These are phyloP conservation scores for Triplophysa bombifrons DNA, from an alignment of 2,797 vertebrate genomes.

Conservation along the genomic window DNA sequence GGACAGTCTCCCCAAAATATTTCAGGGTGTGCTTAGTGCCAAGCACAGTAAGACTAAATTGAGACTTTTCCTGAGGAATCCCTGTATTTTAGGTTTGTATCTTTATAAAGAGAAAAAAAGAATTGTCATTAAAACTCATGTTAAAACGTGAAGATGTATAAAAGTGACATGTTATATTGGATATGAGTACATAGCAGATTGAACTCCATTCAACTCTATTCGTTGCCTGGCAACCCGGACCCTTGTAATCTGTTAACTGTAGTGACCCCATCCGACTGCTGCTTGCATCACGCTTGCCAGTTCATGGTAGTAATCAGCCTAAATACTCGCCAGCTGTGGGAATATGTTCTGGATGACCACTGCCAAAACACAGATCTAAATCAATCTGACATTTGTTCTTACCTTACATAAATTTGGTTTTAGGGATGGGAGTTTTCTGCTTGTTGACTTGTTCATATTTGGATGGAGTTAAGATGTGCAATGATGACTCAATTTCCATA, in stretches of 20 bases:
- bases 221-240: slow-evolving; percentile 42
- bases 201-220: slow-evolving; percentile 46
- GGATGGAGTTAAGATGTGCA: background rate
- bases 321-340: slow-evolving; percentile 42
- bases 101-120: too few relatives aligned
- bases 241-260: slow-evolving; percentile 51
- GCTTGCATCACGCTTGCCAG: slow-evolving; percentile 35
- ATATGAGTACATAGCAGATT: background rate
- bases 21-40: too few relatives aligned
- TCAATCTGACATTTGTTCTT: slow-evolving; percentile 55
- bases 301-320: slow-evolving; percentile 49
- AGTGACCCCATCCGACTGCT: slow-evolving; percentile 31
- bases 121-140: too few relatives aligned
- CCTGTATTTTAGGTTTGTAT: too few relatives aligned
- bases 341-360: slow-evolving; percentile 32
- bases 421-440: background rate
- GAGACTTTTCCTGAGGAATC: too few relatives aligned
- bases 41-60: too few relatives aligned
- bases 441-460: slow-evolving; percentile 19
- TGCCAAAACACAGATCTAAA: slow-evolving; percentile 54
- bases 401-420: slow-evolving; percentile 34
- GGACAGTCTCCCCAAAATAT: background rate
- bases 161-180: background rate
- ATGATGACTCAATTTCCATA: background rate
- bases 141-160: too few relatives aligned